phyloP scores from a whole-genome alignment of 2,797 vertebrate species.

The Syngnathus acus region DNA sequence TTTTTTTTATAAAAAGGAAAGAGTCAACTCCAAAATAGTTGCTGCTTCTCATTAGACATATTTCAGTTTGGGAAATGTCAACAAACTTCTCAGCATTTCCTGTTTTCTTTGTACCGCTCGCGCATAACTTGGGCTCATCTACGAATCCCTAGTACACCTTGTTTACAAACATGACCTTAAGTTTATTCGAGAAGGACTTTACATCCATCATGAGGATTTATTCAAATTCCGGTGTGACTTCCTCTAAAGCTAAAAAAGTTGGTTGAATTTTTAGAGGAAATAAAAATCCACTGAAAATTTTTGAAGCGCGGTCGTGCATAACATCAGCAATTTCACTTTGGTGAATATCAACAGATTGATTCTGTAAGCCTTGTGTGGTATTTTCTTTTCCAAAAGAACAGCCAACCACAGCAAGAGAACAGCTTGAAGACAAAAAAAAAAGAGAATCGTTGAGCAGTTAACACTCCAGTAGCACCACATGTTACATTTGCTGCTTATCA shows the following conservation, averaged over 20 bases:
- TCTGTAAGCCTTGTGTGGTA: neutral
- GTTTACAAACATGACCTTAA: neutral
- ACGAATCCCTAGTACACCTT: neutral
- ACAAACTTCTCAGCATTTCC: neutral
- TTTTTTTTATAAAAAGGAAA: neutral
- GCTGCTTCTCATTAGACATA: neutral
- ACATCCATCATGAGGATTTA: neutral
- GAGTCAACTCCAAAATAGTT: neutral
- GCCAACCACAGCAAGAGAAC: neutral
- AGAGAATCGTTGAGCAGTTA: neutral
- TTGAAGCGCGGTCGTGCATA: neutral
- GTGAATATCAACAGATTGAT: neutral
- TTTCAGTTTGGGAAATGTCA: neutral
- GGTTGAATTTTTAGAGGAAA: neutral
- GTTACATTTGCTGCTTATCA: neutral
- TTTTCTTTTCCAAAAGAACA: neutral
- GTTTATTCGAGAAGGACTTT: neutral
- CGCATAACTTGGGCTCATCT: neutral
- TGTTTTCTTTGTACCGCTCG: neutral
- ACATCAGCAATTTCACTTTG: neutral
- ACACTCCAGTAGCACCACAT: neutral
- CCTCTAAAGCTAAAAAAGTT: neutral
- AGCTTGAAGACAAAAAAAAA: neutral
- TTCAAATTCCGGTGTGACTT: neutral
- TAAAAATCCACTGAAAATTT: neutral